Percentiles rank a stretch among this genome's conserved stretches.
phyloP scores from a whole-genome alignment of 2,113 vertebrate genomes.

The Sardina pilchardus region DNA sequence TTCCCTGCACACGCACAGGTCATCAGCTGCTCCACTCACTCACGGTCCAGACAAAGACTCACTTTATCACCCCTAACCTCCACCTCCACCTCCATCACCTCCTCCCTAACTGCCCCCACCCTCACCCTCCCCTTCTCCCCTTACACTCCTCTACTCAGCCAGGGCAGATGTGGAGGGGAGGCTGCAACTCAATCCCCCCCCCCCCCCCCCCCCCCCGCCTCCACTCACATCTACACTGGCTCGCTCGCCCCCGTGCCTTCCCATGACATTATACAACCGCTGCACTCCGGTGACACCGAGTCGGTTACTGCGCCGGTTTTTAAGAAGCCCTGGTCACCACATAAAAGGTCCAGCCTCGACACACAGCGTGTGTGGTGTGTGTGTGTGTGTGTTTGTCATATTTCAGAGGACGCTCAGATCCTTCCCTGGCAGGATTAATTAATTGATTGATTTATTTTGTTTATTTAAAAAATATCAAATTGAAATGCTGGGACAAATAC shows the following conservation, averaged over 20 bases:
- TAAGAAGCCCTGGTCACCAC: background rate
- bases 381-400: too few relatives aligned
- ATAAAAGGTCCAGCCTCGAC: too few relatives aligned
- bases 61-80: background rate
- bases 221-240: background rate
- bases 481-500: too few relatives aligned
- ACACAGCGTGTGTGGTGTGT: too few relatives aligned
- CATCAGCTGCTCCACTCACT: background rate
- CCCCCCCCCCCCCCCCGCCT: background rate
- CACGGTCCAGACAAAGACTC: constrained; percentile 1
- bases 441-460: too few relatives aligned
- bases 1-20: background rate
- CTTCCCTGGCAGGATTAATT: too few relatives aligned
- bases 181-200: background rate
- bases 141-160: background rate
- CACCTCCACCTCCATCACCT: background rate
- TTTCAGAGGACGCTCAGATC: too few relatives aligned
- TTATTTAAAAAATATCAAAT: too few relatives aligned
- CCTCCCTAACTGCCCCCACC: too few relatives aligned
- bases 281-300: background rate
- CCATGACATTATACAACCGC: background rate
- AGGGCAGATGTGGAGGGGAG: constrained; percentile 7
- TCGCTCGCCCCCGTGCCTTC: background rate
- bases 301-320: background rate
- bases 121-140: background rate